phyloP scores from a whole-genome alignment of 2,113 vertebrate species.

The Macrotus californicus region DNA sequence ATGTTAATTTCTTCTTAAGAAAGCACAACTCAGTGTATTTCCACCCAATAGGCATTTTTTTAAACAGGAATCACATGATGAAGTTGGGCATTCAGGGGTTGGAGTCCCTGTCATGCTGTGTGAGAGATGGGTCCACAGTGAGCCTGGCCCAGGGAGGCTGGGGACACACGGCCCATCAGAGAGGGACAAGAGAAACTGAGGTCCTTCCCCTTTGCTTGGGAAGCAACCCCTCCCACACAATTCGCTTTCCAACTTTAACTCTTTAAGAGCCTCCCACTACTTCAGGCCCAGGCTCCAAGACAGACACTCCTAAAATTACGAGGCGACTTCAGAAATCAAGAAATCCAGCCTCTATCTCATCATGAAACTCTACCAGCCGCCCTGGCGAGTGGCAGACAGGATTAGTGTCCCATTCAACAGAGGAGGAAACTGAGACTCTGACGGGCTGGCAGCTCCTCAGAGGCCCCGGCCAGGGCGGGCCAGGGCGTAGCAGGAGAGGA shows the following conservation, averaged over 20 bases:
- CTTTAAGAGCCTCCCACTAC: background rate
- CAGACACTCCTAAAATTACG: background rate
- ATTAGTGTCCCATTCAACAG: background rate
- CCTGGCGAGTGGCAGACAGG: background rate
- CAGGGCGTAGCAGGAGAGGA: background rate
- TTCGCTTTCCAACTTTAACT: too few relatives aligned
- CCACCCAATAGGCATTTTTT: background rate
- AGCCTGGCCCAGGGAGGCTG: background rate
- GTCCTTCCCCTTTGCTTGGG: background rate
- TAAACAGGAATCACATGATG: background rate
- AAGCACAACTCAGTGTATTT: background rate
- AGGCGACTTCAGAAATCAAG: background rate
- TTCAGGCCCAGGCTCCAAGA: background rate
- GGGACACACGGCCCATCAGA: background rate
- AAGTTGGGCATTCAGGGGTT: background rate
- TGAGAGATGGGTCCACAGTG: background rate
- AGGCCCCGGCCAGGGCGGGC: background rate
- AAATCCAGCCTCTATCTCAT: background rate
- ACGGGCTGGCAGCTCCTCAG: background rate
- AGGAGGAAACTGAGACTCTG: background rate
- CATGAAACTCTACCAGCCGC: background rate
- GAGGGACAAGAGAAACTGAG: background rate
- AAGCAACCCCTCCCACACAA: background rate
- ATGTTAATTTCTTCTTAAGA: background rate
- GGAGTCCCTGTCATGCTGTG: background rate